These are phyloP conservation scores for Pogonocichla stellata DNA, from an alignment of 2,113 vertebrate species.

Conservation along the genomic window DNA sequence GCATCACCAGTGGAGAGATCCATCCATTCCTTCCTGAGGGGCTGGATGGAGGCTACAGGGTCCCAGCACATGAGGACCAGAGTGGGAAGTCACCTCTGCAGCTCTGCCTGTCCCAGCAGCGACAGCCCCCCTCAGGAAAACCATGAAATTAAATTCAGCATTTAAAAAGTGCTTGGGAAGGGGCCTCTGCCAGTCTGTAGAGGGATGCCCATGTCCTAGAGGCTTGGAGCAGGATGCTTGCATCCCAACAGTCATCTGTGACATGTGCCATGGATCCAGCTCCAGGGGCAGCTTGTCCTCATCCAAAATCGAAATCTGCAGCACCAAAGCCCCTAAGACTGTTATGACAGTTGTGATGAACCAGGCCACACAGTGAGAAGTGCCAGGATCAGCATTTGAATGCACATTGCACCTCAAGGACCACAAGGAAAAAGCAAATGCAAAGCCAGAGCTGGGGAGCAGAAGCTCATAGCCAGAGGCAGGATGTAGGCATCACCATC, in stretches of 20 bases:
- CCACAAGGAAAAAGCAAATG: not conserved
- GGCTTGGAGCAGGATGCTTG: not conserved
- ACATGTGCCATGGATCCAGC: accelerated
- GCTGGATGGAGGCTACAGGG: not conserved
- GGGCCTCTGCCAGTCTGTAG: not conserved
- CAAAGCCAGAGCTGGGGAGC: not conserved
- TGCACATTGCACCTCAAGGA: not conserved
- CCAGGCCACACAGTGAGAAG: accelerated
- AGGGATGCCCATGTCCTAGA: not conserved
- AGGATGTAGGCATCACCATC: not conserved
- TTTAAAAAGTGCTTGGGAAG: not conserved
- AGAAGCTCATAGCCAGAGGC: not conserved
- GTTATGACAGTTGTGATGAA: accelerated
- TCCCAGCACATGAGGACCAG: not conserved
- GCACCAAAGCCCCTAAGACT: not conserved
- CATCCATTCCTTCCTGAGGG: not conserved
- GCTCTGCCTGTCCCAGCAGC: not conserved
- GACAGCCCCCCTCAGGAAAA: not conserved
- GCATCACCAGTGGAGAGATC: not conserved
- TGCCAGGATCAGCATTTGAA: not conserved
- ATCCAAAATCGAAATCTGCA: not conserved
- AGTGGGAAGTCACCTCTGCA: not conserved
- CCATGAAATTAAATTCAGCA: not conserved
- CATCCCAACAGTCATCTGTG: not conserved
- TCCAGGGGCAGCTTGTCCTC: not conserved